A percentile compares a stretch with the other conserved stretches of the same genome.
Evolutionary conservation across 1,140 invertebrate genomes (phyloP).

Genomic region (Linepithema humile): DNA sequence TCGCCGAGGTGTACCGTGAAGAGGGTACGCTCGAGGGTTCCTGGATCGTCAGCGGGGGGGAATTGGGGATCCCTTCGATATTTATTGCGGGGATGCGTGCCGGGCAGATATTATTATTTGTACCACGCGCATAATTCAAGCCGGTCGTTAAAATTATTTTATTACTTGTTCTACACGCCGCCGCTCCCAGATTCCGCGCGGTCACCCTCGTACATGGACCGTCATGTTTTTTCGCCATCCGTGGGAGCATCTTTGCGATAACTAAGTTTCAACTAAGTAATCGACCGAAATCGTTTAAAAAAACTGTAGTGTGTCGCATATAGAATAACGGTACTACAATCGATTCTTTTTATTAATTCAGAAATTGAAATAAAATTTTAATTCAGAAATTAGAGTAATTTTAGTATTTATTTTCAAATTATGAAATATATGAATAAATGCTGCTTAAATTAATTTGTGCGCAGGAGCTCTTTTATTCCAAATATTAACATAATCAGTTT

Average conservation of each 20-base stretch:
- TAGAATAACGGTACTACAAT: background rate
- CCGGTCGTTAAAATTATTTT: constrained; percentile 83
- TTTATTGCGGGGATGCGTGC: constrained; percentile 82
- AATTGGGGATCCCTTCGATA: constrained; percentile 70
- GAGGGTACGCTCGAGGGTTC: constrained; percentile 64
- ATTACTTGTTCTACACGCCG: constrained; percentile 81
- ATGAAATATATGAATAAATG: no score
- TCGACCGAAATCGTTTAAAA: constrained; percentile 8
- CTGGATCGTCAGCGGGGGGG: constrained; percentile 31
- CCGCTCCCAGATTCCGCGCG: constrained; percentile 68
- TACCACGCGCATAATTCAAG: constrained; percentile 83
- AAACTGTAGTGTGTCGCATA: background rate
- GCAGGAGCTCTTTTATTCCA: no score
- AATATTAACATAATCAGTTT: no score
- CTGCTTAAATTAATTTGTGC: no score
- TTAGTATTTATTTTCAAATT: no score
- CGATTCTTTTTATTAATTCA: no score
- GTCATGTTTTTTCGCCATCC: background rate
- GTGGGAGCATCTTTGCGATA: background rate
- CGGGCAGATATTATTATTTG: constrained; percentile 82
- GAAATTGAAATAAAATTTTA: no score
- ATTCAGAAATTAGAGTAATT: no score
- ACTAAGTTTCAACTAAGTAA: background rate
- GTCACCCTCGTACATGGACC: constrained; percentile 44
- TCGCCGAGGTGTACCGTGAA: constrained; percentile 60